A percentile compares a stretch with the other conserved stretches of the same genome.
Conservation (phyloP, 2,888 invertebrate species). For the Dorcus hopei region DNA sequence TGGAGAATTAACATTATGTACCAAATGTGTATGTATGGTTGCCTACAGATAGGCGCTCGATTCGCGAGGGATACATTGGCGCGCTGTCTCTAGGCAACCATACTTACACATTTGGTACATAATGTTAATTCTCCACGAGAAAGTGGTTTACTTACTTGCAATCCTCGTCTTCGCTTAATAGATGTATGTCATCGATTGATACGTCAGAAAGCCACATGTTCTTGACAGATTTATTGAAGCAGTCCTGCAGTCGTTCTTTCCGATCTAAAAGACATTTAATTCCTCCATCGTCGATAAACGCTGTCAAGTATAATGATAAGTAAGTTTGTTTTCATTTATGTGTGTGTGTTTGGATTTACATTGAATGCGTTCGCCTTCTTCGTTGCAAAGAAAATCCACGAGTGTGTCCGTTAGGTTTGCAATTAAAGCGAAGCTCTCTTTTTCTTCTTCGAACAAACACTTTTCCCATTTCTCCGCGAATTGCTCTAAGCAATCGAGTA, state of each 20-base stretch:
- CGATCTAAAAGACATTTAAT: conserved; percentile 68
- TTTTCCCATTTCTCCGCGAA: conserved; percentile 57
- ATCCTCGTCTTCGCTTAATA: conserved; percentile 59
- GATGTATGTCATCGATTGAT: conserved; percentile 54
- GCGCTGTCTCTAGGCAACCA: no score
- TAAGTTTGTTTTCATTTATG: no score
- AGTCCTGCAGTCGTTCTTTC: conserved; percentile 58
- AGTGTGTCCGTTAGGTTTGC: conserved; percentile 68
- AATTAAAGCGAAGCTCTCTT: conserved; percentile 58
- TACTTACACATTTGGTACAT: no score
- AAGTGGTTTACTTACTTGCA: conserved; percentile 50
- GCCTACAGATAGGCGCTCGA: no score
- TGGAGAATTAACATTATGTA: no score
- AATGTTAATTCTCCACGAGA: no score
- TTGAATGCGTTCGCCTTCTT: conserved; percentile 73
- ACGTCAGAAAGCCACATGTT: conserved; percentile 51
- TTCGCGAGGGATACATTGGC: no score
- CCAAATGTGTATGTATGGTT: no score
- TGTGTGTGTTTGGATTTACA: no score
- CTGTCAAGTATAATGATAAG: conserved; percentile 39
- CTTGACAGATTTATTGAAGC: conserved; percentile 62
- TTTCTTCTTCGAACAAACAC: conserved; percentile 64
- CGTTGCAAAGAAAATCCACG: conserved; percentile 70
- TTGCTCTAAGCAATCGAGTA: conserved; percentile 61
- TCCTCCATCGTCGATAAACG: conserved; percentile 78